phyloP scores from a whole-genome alignment of 2,797 vertebrate species.

The Acrocephalus scirpaceus region DNA sequence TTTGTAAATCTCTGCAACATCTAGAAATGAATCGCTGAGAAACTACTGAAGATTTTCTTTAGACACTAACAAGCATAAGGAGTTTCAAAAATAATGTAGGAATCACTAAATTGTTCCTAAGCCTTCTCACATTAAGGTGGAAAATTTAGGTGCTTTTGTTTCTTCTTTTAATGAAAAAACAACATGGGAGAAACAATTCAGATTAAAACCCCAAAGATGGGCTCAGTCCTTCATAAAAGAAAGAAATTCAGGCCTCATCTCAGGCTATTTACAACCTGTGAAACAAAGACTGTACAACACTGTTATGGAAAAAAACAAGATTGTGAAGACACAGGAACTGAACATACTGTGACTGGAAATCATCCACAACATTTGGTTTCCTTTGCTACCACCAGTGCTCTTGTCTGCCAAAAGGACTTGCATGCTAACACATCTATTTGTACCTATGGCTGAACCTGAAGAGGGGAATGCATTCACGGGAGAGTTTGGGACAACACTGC shows the following conservation, averaged over 20 bases:
- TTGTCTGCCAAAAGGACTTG: neutral
- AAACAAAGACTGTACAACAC: neutral
- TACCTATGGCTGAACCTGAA: neutral
- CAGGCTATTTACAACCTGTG: neutral
- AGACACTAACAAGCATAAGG: neutral
- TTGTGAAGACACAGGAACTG: neutral
- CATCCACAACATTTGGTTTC: neutral
- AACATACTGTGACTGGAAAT: neutral
- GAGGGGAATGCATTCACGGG: rapidly evolving
- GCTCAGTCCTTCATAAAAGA: neutral
- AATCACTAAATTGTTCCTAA: neutral
- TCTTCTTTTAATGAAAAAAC: neutral
- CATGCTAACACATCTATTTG: neutral
- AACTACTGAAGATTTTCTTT: neutral
- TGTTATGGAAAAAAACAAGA: neutral
- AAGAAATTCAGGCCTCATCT: neutral
- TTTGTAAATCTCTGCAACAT: neutral
- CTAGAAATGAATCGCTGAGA: neutral
- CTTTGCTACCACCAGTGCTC: neutral
- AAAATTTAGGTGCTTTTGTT: neutral
- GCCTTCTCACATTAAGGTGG: neutral
- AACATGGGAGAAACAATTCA: neutral
- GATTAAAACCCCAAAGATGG: neutral
- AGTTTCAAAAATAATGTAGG: neutral
- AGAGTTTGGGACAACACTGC: neutral